phyloP scores from a whole-genome alignment of 23 tunicate genomes.

The Clavelina lepadiformis region DNA sequence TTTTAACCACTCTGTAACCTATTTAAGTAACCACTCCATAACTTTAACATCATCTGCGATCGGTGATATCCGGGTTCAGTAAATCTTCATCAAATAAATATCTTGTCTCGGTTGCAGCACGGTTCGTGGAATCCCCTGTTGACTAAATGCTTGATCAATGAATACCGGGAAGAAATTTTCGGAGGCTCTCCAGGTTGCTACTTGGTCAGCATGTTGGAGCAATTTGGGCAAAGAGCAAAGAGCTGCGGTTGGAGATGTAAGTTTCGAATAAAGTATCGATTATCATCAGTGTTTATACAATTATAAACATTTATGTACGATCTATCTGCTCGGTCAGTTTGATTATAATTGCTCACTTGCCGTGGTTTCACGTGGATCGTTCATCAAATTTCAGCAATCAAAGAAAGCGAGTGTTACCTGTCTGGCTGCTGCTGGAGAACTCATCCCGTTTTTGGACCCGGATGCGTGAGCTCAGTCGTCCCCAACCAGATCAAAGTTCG shows the following conservation, averaged over 20 bases:
- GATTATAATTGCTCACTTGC: too few species aligned
- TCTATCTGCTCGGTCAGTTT: too few species aligned
- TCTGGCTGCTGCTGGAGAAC: slow-evolving; percentile 79
- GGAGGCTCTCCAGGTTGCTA: slow-evolving; percentile 64
- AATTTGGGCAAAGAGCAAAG: slow-evolving; percentile 51
- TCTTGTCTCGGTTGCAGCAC: neutral
- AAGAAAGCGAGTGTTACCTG: slow-evolving; percentile 56
- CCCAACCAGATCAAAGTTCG: slow-evolving; percentile 22
- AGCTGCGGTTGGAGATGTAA: slow-evolving; percentile 82
- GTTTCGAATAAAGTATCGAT: too few species aligned
- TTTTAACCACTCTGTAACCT: too few species aligned
- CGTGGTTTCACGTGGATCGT: too few species aligned
- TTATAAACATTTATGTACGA: too few species aligned
- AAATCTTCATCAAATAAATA: too few species aligned
- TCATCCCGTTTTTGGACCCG: neutral
- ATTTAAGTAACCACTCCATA: too few species aligned
- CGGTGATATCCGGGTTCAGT: too few species aligned
- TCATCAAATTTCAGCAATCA: slow-evolving; percentile 66
- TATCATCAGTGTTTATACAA: too few species aligned
- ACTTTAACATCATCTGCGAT: too few species aligned
- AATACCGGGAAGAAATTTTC: slow-evolving; percentile 37
- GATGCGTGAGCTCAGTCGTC: slow-evolving; percentile 41
- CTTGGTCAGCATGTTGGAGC: slow-evolving; percentile 42
- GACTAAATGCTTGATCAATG: slow-evolving; percentile 46
- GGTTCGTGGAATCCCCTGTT: slow-evolving; percentile 61